Conservation (phyloP, 2,113 vertebrate species). For the Erpornis zantholeuca region DNA sequence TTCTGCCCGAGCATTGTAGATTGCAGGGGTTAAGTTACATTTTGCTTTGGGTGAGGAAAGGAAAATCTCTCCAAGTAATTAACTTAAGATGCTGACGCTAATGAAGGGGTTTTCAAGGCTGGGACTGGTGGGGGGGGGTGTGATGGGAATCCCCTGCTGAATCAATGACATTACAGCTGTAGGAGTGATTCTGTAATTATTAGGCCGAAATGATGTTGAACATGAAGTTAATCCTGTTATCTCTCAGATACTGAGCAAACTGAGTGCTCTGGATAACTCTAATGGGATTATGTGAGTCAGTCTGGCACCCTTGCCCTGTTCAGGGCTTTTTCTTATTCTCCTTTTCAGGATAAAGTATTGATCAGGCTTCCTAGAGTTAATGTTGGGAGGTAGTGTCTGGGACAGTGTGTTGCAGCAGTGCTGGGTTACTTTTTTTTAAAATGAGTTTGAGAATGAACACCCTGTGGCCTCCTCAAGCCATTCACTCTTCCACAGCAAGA, state of each 20-base stretch:
- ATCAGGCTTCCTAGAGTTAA: not conserved
- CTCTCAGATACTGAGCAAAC: constrained; percentile 24
- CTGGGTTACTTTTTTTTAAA: not conserved
- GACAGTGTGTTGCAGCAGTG: not conserved
- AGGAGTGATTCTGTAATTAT: constrained; percentile 11
- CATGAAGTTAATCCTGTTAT: constrained; percentile 56
- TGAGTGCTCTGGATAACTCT: not conserved
- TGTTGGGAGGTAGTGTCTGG: not conserved
- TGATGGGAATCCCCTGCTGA: not conserved
- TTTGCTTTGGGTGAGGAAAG: constrained; percentile 30
- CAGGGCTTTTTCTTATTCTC: not conserved
- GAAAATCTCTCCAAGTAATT: constrained; percentile 30
- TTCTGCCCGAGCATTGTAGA: accelerated
- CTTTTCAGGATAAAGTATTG: not conserved
- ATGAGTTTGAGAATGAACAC: not conserved
- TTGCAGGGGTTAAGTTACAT: not conserved
- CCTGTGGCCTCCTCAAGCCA: not conserved
- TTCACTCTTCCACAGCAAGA: not conserved
- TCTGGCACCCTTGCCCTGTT: not conserved
- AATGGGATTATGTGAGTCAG: constrained; percentile 17
- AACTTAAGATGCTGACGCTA: constrained; percentile 7
- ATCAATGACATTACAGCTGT: not conserved
- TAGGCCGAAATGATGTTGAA: constrained; percentile 22
- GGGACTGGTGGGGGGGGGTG: not conserved
- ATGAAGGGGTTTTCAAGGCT: not conserved